Conservation (phyloP, 2,113 vertebrate species). For the Embiotoca jacksoni region DNA sequence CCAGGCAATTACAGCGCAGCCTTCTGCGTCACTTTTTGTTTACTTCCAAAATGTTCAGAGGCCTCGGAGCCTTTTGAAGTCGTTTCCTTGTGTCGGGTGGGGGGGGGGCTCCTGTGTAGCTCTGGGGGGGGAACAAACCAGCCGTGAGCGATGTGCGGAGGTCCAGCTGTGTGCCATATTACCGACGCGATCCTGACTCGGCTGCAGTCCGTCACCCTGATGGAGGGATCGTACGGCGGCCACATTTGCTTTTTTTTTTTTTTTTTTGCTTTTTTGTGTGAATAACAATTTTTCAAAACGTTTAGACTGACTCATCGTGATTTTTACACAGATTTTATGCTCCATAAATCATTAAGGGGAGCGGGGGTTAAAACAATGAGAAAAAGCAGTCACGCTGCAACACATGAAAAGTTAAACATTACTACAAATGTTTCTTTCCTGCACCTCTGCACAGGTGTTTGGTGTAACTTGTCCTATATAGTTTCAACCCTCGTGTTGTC, state of each 20-base stretch:
- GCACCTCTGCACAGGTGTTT: no score
- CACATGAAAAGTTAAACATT: no score
- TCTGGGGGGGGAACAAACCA: constrained; percentile 32
- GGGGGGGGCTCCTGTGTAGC: constrained; percentile 33
- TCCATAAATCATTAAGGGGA: no score
- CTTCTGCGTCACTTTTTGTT: constrained; percentile 64
- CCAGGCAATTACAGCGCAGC: constrained; percentile 65
- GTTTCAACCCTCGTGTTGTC: no score
- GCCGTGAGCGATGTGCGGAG: constrained; percentile 17
- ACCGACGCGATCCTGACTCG: not conserved
- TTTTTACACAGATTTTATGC: no score
- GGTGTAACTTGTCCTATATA: no score
- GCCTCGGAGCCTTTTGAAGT: constrained; percentile 73
- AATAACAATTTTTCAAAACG: no score
- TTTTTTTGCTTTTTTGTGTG: no score
- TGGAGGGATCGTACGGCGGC: constrained; percentile 4
- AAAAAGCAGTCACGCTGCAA: no score
- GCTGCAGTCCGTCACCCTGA: constrained; percentile 5
- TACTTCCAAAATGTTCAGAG: constrained; percentile 66
- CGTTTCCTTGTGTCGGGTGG: constrained; percentile 51
- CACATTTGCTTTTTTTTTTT: not conserved
- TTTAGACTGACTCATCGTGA: no score
- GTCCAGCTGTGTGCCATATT: constrained; percentile 47
- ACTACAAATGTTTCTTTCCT: no score
- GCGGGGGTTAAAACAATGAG: no score